Base-by-base conservation (phyloP, 1,140 invertebrate species). In the Neomicropteryx cornuta region DNA sequence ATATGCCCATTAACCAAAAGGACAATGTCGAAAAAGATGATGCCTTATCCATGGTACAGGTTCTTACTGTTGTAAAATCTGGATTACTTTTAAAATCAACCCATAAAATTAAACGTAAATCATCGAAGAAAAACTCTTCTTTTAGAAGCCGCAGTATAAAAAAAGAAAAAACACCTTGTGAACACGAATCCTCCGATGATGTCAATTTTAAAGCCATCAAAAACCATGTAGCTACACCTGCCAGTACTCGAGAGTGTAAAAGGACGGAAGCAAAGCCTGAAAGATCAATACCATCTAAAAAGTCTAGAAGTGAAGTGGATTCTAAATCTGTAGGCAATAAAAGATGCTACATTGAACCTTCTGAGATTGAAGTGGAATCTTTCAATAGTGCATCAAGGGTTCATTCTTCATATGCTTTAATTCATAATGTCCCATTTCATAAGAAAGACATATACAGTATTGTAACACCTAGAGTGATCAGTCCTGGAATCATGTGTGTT, bases 261-360 rank as follows among this genome's bases (percentile, higher is more conserved):
- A n/a, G n/a, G n/a, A n/a, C n/a, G n/a, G n/a, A n/a, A n/a, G n/a
- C n/a, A n/a, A 51, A 50, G 14, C 53, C 54, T 19, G 58, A 60
- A 21, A 56, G 60, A 19, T 41, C 31, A 14, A 51, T 51, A 35
- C 33, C 45, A 11, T 23, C 39, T 17, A 55, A 48, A 32, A 63
- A 62, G 51, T 63, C 57, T 37, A 47, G 60, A 33, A 63, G 59
- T n/a, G 62, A 62, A 31, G 61, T 60, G n/a, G 58, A 60, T 18
- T 55, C 48, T 27, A 62, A 55, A 51, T 28, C 43, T 3, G 66
- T 69, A 35, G 66, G 66, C 43, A 69, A 69, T 46, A 69, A 69
- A 48, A 52, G 66, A 29, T 69, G 66, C 50, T 69, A 69, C 38
- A 69, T 69, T 41, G 66, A 69, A 44, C 66, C 66, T 5, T 39